Evolutionary conservation across 2,888 invertebrate genomes (phyloP).

Genomic region (Nezara viridula): DNA sequence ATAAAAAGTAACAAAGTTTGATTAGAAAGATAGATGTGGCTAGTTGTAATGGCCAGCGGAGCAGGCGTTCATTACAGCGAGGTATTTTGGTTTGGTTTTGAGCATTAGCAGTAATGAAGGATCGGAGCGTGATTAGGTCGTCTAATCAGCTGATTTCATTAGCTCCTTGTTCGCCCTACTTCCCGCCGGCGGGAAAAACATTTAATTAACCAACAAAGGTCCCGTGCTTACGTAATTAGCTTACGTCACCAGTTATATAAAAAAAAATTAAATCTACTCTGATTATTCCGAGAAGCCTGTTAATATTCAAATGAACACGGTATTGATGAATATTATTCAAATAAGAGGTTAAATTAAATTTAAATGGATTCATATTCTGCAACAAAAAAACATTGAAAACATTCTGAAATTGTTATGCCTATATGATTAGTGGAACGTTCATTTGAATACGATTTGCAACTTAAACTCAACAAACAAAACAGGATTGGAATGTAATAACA

Average conservation of each 20-base stretch:
- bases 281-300: not conserved
- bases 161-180: slow-evolving; percentile 17
- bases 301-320: not conserved
- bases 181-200: slow-evolving; percentile 33
- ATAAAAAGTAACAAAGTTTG: not conserved
- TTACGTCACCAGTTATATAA: not conserved
- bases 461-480: not conserved
- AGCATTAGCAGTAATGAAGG: slow-evolving; percentile 12
- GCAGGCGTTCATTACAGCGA: not conserved
- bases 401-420: not conserved
- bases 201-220: not conserved
- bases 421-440: not conserved
- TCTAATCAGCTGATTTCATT: slow-evolving; percentile 20
- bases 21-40: not conserved
- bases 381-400: not conserved
- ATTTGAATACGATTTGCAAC: not conserved
- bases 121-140: slow-evolving; percentile 22
- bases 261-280: not conserved
- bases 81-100: not conserved
- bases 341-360: not conserved
- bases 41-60: not conserved
- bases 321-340: not conserved
- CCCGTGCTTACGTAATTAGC: not conserved
- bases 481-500: not conserved
- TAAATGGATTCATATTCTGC: not conserved